A percentile compares a stretch with the other conserved stretches of the same genome.
These are phyloP conservation scores for Eutolmus rufibarbis DNA, from an alignment of 2,888 invertebrate genomes.

Conservation along the genomic window DNA sequence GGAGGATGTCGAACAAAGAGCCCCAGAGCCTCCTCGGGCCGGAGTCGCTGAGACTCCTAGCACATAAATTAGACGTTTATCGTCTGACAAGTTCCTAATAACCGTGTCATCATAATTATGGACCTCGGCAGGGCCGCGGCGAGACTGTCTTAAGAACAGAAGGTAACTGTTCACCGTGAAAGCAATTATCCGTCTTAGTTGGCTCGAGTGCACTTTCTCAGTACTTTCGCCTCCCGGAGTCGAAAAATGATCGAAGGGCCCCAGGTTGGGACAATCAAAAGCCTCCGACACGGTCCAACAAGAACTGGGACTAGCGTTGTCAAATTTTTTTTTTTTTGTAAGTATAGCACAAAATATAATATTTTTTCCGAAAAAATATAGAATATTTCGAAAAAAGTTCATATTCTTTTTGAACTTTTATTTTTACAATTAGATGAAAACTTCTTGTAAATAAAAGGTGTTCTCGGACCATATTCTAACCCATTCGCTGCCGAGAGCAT, in stretches of 20 bases:
- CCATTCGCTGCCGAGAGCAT: no score
- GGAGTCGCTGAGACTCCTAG: not conserved
- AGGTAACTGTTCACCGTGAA: not conserved
- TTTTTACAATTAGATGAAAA: no score
- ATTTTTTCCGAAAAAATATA: no score
- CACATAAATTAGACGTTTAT: slow-evolving; percentile 20
- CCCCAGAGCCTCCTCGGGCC: not conserved
- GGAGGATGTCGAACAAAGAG: not conserved
- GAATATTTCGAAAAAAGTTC: no score
- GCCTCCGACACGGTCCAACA: not conserved
- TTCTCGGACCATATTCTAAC: no score
- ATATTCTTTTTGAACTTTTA: no score
- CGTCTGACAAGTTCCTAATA: slow-evolving; percentile 13
- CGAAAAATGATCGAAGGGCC: not conserved
- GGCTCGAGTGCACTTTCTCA: not conserved
- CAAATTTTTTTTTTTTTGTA: not conserved
- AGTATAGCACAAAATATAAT: no score
- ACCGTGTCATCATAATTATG: slow-evolving; percentile 22
- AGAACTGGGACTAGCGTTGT: not conserved
- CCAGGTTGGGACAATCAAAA: not conserved
- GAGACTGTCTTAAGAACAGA: not conserved
- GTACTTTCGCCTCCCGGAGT: not conserved
- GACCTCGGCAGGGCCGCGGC: not conserved
- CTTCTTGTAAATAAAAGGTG: no score
- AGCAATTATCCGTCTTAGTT: not conserved